Conservation (phyloP, 2,888 invertebrate species). For the Panopea generosa region DNA sequence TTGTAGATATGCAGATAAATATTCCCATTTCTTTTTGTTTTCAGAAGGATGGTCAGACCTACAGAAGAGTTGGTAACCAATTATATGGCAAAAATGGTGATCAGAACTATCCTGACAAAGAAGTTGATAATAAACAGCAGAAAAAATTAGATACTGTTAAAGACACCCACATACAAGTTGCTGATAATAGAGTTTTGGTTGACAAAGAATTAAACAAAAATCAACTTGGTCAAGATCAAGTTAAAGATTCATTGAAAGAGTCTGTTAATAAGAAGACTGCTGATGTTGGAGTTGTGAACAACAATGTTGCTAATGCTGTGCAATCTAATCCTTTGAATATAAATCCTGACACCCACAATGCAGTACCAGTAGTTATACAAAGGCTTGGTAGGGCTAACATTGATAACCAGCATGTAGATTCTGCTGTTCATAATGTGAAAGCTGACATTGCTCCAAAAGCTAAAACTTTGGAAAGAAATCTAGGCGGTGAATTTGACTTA, state of each 20-base stretch:
- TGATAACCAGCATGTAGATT: too few relatives aligned
- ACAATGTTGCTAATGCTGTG: background rate
- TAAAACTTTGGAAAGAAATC: background rate
- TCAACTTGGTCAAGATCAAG: background rate
- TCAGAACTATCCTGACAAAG: too few relatives aligned
- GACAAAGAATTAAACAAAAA: constrained; percentile 1
- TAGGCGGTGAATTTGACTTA: constrained; percentile 13
- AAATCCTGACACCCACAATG: background rate
- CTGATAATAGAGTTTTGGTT: background rate
- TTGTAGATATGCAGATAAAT: too few relatives aligned
- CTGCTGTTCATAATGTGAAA: too few relatives aligned
- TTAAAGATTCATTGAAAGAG: background rate
- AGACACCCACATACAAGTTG: background rate
- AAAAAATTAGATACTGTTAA: too few relatives aligned
- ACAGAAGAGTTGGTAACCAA: constrained; percentile 15
- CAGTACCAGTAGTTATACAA: too few relatives aligned
- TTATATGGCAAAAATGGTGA: background rate
- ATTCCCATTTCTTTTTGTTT: too few relatives aligned
- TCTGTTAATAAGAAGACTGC: background rate
- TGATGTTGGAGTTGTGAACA: background rate
- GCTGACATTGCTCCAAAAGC: too few relatives aligned
- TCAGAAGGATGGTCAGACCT: constrained; percentile 10
- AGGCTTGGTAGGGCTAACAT: too few relatives aligned
- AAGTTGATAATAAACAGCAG: too few relatives aligned
- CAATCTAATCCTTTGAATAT: background rate